Conservation (phyloP, 2,888 invertebrate species). For the Platycheirus rosarum region DNA sequence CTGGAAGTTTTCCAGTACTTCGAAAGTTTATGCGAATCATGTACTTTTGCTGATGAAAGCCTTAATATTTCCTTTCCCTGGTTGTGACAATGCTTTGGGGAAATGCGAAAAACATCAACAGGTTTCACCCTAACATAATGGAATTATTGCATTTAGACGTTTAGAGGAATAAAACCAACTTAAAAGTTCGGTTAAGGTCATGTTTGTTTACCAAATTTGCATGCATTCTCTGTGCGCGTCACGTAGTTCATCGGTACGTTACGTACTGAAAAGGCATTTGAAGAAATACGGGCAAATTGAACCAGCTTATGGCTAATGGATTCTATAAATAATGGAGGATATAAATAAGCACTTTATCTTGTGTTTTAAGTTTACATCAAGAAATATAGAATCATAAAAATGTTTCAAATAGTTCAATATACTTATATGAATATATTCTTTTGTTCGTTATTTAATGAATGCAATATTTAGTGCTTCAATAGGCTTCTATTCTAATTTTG, state of each 20-base stretch:
- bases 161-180: conserved; percentile 1
- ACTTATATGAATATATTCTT: conserved; percentile 1
- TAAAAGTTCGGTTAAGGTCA: conserved; percentile 59
- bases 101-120: conserved; percentile 46
- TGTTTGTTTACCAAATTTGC: conserved; percentile 60
- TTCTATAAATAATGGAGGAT: conserved; percentile 41
- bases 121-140: background rate
- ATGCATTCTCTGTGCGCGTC: conserved; percentile 48
- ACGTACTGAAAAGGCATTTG: conserved; percentile 1
- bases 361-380: conserved; percentile 11
- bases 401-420: conserved; percentile 17
- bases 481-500: no score
- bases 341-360: conserved; percentile 40
- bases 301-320: conserved; percentile 46
- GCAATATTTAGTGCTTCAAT: conserved; percentile 17
- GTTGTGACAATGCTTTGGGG: background rate
- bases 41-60: background rate
- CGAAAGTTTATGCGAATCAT: background rate
- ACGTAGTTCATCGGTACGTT: no score
- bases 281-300: conserved; percentile 1
- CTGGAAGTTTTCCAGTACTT: conserved; percentile 29
- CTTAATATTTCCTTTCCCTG: background rate
- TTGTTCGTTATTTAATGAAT: conserved; percentile 27
- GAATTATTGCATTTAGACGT: background rate
- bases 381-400: conserved; percentile 23